Evolutionary conservation across 1,140 invertebrate species (phyloP), one percentile per base, ranked within the genome.

Genomic region (Listronotus oregonensis): DNA sequence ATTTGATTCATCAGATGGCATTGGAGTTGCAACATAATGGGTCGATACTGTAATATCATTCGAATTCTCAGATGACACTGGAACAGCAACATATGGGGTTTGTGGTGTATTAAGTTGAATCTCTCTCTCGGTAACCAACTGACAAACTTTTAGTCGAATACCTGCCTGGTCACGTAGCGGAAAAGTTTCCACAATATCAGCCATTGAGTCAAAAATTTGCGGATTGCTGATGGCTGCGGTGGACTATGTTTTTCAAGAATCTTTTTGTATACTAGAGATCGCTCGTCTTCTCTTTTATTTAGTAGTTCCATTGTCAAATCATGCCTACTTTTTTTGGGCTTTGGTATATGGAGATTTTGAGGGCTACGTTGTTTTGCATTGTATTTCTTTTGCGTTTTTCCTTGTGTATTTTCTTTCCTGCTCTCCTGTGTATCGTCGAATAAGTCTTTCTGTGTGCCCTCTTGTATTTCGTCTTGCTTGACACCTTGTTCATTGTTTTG

Each of bases 191-290:
- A 47, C 17, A 47, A 47, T 9, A 47, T 47, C 44, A 15, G 17
- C 44, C 44, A 47, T 47, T 18, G 3, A 47, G 9, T 47, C 44
- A 47, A 47, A 14, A n/a, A 14, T 17, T 47, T 47, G 3, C 9
- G 10, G 1, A 14, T 47, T 18, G 44, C 15, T 47, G 12, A 18
- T 14, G 15, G 11, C 17, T n/a, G 44, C n/a, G 44, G 12, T 14
- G 44, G 12, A 47, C 11, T 3, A 47, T 11, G 3, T 47, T 18
- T 47, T 47, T 5, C 44, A n/a, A 17, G 44, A 47, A 47, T 11
- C 44, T 47, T 47, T 18, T 47, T 15, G 14, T 47, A 15, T 14
- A 47, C n/a, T n/a, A 47, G 44, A 47, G 44, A 47, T 47, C 44
- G 44, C 9, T 47, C 4, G 17, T 11, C n/a, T 47, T 47, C 44